Base-by-base conservation (phyloP, 2,888 invertebrate species). In the Agrenia bidenticulata region DNA sequence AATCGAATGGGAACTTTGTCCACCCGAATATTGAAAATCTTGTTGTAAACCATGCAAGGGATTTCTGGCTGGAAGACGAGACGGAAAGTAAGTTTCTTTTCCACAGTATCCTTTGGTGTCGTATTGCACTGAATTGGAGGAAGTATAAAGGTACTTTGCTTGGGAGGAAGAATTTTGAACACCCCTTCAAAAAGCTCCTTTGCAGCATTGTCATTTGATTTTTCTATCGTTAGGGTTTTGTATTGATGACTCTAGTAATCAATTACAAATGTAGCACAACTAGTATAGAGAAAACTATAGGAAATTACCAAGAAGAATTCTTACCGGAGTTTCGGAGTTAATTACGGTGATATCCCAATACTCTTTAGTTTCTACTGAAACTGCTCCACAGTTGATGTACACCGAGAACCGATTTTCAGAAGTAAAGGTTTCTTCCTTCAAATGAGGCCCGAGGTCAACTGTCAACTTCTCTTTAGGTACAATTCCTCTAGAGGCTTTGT, bases 341-440 rank as follows among this genome's bases (percentile, higher is more conserved):
- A 59, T 51, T 1, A 71, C 49, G 5, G 63, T 64, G 1, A 71
- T 54, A 54, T 71, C 68, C 27, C 66, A 57, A 23, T 59, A 61
- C 15, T 45, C 57, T 42, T 61, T 58, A 50, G 66, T 60, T 37
- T 64, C 69, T 7, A 71, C 71, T 9, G 71, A 64, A 24, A 71
- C 69, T 15, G 58, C 66, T 11, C 71, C 71, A 61, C 66, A 71
- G 49, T 71, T 66, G 9, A 71, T 39, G 23, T 62, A 57, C 1
- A 69, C 41, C 15, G 62, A 56, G 19, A 69, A 55, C 1, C 66
- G 65, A 24, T 68, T 62, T 11, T 62, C 32, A 4, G 21, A 5
- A 23, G 45, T 60, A 49, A 13, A 17, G 21, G 55, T 11, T 19
- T 55, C 39, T 54, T 53, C 2, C 2, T 60, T 64, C 1, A 64